These are phyloP conservation scores for Myanophis thanlyinensis DNA, from an alignment of 2,113 vertebrate species.

Conservation along the genomic window DNA sequence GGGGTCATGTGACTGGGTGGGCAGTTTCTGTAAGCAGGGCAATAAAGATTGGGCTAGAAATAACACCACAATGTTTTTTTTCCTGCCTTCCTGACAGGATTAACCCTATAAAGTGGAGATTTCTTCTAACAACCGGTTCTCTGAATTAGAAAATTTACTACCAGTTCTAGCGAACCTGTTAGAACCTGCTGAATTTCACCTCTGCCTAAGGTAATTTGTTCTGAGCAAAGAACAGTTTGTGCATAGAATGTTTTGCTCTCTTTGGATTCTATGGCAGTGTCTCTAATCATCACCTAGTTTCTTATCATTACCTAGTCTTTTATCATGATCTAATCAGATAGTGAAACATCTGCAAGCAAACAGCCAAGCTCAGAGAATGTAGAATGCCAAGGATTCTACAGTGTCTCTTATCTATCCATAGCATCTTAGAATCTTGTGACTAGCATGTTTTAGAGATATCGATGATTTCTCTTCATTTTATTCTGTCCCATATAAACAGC, in stretches of 20 bases:
- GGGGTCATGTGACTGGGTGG: no score
- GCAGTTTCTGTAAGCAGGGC: no score
- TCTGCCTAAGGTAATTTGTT: no score
- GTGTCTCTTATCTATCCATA: background rate
- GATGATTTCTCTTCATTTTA: background rate
- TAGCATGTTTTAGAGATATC: rapidly evolving
- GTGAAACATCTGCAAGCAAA: background rate
- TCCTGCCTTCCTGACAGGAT: no score
- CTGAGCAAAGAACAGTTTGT: background rate
- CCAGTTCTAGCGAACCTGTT: no score
- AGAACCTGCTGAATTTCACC: no score
- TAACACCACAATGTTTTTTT: no score
- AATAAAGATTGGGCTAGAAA: no score
- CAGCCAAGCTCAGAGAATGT: background rate
- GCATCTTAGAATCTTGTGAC: background rate
- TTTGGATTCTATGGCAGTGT: background rate
- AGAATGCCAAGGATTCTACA: background rate
- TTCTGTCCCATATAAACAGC: background rate
- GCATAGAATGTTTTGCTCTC: background rate
- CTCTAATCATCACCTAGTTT: background rate
- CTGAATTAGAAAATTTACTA: no score
- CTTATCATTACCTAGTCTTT: background rate
- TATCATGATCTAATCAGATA: background rate
- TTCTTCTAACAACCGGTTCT: no score
- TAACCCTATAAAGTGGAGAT: no score